phyloP scores from a whole-genome alignment of 1,140 invertebrate species.

The Ceratoteleas bidentatus region DNA sequence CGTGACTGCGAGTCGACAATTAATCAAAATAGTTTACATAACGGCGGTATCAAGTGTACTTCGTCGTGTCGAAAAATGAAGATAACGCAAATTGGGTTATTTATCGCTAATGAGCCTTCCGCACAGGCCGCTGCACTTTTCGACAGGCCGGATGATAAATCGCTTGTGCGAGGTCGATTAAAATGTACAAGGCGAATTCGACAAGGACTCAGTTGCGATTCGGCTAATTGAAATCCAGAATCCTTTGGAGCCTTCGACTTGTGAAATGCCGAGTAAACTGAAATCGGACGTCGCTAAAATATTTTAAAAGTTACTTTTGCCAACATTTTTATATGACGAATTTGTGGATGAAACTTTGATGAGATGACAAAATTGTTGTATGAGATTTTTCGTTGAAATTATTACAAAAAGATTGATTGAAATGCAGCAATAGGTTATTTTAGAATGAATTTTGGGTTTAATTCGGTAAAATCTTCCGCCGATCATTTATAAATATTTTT shows the following conservation, averaged over 20 bases:
- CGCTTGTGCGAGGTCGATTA: not conserved
- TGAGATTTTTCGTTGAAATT: too few species aligned
- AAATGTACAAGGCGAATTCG: not conserved
- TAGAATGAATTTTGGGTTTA: too few species aligned
- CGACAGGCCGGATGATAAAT: constrained; percentile 13
- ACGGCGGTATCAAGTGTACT: constrained; percentile 30
- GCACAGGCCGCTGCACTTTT: constrained; percentile 36
- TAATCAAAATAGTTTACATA: constrained; percentile 51
- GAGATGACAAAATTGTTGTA: too few species aligned
- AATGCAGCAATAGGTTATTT: too few species aligned
- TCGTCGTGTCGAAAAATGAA: constrained; percentile 29
- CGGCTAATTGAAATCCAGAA: not conserved
- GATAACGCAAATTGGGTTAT: constrained; percentile 56
- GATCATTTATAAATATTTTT: not conserved
- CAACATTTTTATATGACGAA: too few species aligned
- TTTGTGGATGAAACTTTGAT: too few species aligned
- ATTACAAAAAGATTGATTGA: too few species aligned
- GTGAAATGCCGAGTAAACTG: not conserved
- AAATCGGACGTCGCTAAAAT: too few species aligned
- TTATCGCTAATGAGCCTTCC: constrained; percentile 46
- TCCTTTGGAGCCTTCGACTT: not conserved
- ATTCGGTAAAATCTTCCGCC: too few species aligned
- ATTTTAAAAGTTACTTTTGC: not conserved
- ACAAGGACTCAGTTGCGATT: not conserved
- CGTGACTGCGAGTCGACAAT: constrained; percentile 12